Percentiles rank a stretch among this genome's conserved stretches.
These are phyloP conservation scores for Tympanuchus pallidicinctus DNA, from an alignment of 2,113 vertebrate species.

Conservation along the genomic window DNA sequence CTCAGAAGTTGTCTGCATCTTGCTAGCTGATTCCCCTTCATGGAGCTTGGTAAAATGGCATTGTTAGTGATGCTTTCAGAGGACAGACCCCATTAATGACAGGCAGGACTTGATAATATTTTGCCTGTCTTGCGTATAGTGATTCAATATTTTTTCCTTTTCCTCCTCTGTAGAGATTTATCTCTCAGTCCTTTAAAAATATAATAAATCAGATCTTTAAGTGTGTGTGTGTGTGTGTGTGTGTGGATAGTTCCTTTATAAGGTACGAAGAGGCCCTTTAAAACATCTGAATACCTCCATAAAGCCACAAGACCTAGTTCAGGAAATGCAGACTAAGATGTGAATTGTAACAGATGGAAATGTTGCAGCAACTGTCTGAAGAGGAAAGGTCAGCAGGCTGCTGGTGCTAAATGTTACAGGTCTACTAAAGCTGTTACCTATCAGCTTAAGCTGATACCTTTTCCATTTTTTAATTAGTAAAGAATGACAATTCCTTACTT, in stretches of 20 bases:
- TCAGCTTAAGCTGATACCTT: neutral
- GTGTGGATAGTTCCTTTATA: neutral
- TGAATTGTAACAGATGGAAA: neutral
- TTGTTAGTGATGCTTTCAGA: neutral
- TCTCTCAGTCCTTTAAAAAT: neutral
- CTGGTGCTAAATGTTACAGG: neutral
- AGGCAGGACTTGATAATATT: neutral
- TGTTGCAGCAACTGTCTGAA: neutral
- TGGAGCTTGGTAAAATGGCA: neutral
- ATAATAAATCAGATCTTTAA: neutral
- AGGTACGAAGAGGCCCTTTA: neutral
- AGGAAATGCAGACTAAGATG: neutral
- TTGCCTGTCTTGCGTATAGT: neutral
- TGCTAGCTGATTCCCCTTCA: neutral
- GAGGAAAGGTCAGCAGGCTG: neutral
- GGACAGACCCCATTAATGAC: neutral
- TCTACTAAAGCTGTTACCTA: neutral
- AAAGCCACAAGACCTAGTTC: neutral
- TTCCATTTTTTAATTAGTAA: constrained; percentile 26
- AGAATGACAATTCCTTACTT: neutral
- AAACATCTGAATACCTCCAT: neutral
- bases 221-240: no score
- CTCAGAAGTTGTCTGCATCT: neutral
- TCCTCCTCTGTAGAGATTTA: neutral
- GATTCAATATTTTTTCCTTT: neutral